Evolutionary conservation across 2,888 invertebrate species (phyloP).

Genomic region (Diarsia brunnea): DNA sequence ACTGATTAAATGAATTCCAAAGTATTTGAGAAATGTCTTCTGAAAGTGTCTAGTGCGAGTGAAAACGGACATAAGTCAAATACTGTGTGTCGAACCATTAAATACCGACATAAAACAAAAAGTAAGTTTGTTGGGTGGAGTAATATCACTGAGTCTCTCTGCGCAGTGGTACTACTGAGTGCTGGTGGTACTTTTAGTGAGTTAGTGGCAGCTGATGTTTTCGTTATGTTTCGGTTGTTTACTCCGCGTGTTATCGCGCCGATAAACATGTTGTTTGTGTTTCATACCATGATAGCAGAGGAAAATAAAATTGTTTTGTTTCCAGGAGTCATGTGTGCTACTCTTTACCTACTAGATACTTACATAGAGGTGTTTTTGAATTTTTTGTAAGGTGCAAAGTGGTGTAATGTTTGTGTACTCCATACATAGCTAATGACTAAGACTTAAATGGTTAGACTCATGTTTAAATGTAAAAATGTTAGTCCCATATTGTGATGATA

Average conservation of each 20-base stretch:
- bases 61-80: not conserved
- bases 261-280: slow-evolving; percentile 65
- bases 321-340: slow-evolving; percentile 40
- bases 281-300: slow-evolving; percentile 35
- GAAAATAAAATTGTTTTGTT: slow-evolving; percentile 49
- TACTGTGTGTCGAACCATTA: not conserved
- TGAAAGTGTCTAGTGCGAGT: not conserved
- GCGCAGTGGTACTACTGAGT: not conserved
- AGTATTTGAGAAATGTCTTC: not conserved
- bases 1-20: too few species aligned
- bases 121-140: not conserved
- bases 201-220: slow-evolving; percentile 58
- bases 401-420: slow-evolving; percentile 15
- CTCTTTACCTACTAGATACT: not conserved
- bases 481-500: not conserved
- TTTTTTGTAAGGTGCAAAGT: slow-evolving; percentile 15
- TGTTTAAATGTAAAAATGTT: not conserved
- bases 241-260: slow-evolving; percentile 56
- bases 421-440: slow-evolving; percentile 6
- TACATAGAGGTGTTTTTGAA: slow-evolving; percentile 6
- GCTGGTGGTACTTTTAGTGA: slow-evolving; percentile 31
- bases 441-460: slow-evolving; percentile 8
- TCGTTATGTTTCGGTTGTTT: slow-evolving; percentile 58
- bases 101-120: not conserved
- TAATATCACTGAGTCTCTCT: slow-evolving; percentile 4